A percentile compares a stretch with the other conserved stretches of the same genome.
phyloP scores from a whole-genome alignment of 2,888 invertebrate genomes.

The Blastobasis lacticolella region DNA sequence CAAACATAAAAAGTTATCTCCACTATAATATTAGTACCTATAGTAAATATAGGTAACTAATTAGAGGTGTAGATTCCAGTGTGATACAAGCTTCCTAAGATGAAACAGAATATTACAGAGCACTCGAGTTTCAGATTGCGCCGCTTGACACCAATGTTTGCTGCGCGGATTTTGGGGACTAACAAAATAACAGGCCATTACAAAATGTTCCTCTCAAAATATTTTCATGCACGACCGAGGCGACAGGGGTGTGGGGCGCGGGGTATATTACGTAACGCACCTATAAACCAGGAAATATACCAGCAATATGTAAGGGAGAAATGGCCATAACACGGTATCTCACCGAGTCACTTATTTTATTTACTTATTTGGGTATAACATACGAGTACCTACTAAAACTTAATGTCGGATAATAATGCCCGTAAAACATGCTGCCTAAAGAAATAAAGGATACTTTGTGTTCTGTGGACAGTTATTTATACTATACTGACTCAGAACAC shows the following conservation, averaged over 20 bases:
- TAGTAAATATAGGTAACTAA: too few species aligned
- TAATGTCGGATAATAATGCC: conserved; percentile 7
- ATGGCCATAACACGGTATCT: conserved; percentile 25
- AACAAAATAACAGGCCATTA: conserved; percentile 8
- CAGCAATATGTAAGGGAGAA: conserved; percentile 15
- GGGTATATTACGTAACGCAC: conserved; percentile 5
- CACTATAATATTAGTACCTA: too few species aligned
- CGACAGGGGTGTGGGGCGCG: neutral
- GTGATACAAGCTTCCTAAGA: too few species aligned
- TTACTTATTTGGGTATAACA: conserved; percentile 4
- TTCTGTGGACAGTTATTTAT: too few species aligned
- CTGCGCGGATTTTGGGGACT: conserved; percentile 4
- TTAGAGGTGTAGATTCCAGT: too few species aligned
- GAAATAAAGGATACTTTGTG: too few species aligned
- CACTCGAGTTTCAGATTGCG: too few species aligned
- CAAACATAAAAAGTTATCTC: too few species aligned
- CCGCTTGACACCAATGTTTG: conserved; percentile 4
- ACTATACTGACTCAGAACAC: too few species aligned
- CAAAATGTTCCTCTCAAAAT: conserved; percentile 2
- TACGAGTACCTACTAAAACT: conserved; percentile 10
- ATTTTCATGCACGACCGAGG: neutral
- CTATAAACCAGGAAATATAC: conserved; percentile 23
- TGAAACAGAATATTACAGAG: too few species aligned
- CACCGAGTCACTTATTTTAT: neutral
- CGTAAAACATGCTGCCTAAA: conserved; percentile 3